Evolutionary conservation across 2,888 invertebrate species (phyloP).

Genomic region (Harpalus rubripes): DNA sequence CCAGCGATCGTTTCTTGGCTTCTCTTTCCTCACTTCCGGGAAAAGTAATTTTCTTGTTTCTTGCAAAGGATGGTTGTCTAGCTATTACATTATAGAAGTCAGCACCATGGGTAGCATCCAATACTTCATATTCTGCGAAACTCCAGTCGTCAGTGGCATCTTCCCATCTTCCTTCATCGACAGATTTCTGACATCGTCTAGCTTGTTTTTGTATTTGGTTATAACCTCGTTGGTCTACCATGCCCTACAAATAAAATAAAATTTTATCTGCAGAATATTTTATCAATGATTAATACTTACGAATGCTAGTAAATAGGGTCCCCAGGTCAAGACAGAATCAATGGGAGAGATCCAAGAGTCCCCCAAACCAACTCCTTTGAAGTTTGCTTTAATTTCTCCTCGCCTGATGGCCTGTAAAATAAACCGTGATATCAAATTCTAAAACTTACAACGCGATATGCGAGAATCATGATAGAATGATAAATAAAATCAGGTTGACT

Average conservation of each 20-base stretch:
- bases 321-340: slow-evolving; percentile 92
- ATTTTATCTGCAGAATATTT: no score
- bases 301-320: slow-evolving; percentile 86
- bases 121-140: slow-evolving; percentile 82
- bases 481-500: no score
- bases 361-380: slow-evolving; percentile 90
- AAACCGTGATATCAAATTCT: neutral
- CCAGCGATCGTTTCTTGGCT: slow-evolving; percentile 74
- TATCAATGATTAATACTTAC: slow-evolving; percentile 75
- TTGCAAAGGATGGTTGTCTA: slow-evolving; percentile 72
- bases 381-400: slow-evolving; percentile 78
- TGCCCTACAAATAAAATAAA: slow-evolving; percentile 76
- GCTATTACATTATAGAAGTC: slow-evolving; percentile 91
- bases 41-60: slow-evolving; percentile 11
- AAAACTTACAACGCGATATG: neutral
- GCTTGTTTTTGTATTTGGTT: slow-evolving; percentile 76
- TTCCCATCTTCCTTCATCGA: slow-evolving; percentile 79
- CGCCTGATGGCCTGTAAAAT: slow-evolving; percentile 67
- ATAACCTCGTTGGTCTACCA: slow-evolving; percentile 85
- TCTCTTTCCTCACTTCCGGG: slow-evolving; percentile 19
- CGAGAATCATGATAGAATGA: no score
- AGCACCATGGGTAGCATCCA: slow-evolving; percentile 82
- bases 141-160: slow-evolving; percentile 84
- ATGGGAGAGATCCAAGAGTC: slow-evolving; percentile 95
- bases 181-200: slow-evolving; percentile 70